Evolutionary conservation across 2,113 vertebrate species (phyloP), one percentile per base, ranked within the genome.

Genomic region (Neodon shergylaensis): DNA sequence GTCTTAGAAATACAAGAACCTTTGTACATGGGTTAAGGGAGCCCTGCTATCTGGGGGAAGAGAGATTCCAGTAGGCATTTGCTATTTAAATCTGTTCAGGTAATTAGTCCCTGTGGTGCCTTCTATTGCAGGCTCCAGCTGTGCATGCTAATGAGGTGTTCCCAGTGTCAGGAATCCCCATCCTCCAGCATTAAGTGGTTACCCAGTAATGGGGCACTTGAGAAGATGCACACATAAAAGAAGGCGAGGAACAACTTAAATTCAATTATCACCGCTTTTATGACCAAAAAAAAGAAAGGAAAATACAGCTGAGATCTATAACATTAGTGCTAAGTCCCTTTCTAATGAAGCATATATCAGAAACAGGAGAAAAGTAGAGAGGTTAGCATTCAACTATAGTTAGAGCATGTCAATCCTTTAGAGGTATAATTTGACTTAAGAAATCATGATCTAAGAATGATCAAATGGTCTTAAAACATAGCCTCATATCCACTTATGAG

Each of bases 231-330:
- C 70, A 93, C 90, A 94, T 84, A 92, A 94, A 95, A 84, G 24
- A 6, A 96, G 22, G 61, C 3, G 36, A 52, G 39, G 52, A 28
- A 6, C 78, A 95, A 84, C 83, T 96, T 83, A 82, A 88, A 87
- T 92, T 97, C 90, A 97, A 96, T 98, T 97, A 97, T 63, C 72
- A 66, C 31, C n/a, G 1, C 61, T 95, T 97, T 92, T 93, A 94
- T 88, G 36, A 14, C 26, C 42, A 72, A 70, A n/a, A 49, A 49
- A 33, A 36, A 83, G 31, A 61, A 70, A 63, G 33, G 33, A 52
- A 90, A 54, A 47, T 16, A 39, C 31, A 82, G 63, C 19, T 74
- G 39, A 85, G 24, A 88, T 47, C 39, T 66, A 21, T 61, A 89
- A 8, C 76, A 42, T 54, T 66, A 61, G 44, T 39, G 52, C 22